These are phyloP conservation scores for Abscondita cerata DNA, from an alignment of 2,888 invertebrate species.

Conservation along the genomic window DNA sequence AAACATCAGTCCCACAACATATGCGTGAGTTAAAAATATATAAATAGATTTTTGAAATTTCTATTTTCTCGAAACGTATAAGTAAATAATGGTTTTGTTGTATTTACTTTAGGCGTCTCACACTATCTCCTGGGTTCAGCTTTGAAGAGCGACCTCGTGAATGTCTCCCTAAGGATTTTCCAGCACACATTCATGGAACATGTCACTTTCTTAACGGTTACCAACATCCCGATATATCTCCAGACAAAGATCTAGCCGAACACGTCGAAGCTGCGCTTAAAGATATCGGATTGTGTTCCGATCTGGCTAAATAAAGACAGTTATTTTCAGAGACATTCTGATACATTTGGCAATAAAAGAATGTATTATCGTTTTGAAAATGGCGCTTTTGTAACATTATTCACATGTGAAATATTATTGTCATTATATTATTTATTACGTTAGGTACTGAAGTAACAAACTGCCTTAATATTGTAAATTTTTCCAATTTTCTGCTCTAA, in stretches of 20 bases:
- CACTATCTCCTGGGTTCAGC: constrained; percentile 76
- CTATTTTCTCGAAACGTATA: constrained; percentile 5
- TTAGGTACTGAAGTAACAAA: not conserved
- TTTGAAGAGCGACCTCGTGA: constrained; percentile 78
- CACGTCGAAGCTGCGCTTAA: constrained; percentile 73
- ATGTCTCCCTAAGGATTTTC: constrained; percentile 86
- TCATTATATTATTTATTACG: not conserved
- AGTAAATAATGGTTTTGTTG: constrained; percentile 18
- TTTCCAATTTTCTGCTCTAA: too few species aligned
- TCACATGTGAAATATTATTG: too few species aligned
- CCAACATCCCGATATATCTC: constrained; percentile 72
- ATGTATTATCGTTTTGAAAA: too few species aligned
- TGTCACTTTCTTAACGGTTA: constrained; percentile 87
- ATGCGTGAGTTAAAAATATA: constrained; percentile 71
- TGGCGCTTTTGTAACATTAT: too few species aligned
- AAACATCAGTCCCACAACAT: constrained; percentile 93
- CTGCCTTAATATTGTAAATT: too few species aligned
- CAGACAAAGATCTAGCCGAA: constrained; percentile 66
- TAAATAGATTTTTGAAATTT: not conserved
- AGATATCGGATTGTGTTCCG: constrained; percentile 65
- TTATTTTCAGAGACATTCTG: constrained; percentile 14
- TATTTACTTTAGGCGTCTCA: constrained; percentile 69
- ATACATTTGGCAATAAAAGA: constrained; percentile 27
- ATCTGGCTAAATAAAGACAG: constrained; percentile 37
- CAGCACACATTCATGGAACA: constrained; percentile 77